Percentiles rank a stretch among this genome's conserved stretches.
Conservation (phyloP, 2,888 invertebrate species). For the Melieria omissa region DNA sequence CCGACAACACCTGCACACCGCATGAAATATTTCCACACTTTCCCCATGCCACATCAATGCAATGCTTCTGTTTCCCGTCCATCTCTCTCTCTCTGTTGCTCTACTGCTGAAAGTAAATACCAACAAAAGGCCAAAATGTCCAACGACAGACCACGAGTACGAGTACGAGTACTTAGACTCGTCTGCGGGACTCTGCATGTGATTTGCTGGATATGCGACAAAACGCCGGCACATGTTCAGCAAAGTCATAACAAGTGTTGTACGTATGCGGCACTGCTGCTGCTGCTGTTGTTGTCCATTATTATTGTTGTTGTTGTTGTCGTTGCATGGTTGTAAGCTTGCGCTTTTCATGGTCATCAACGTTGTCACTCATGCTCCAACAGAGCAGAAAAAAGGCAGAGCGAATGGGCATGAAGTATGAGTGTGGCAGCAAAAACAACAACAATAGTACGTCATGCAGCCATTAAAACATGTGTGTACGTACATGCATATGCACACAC, state of each 20-base stretch:
- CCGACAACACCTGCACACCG: no score
- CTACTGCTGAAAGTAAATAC: no score
- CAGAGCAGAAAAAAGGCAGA: background rate
- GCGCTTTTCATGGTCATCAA: conserved; percentile 55
- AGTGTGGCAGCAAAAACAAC: background rate
- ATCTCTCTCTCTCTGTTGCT: no score
- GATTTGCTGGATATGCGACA: no score
- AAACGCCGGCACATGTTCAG: background rate
- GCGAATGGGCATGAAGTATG: background rate
- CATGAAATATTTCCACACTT: no score
- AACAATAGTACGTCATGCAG: background rate
- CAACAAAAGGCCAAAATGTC: no score
- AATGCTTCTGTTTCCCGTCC: no score
- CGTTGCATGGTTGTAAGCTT: conserved; percentile 35
- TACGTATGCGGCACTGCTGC: conserved; percentile 48
- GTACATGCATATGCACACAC: background rate
- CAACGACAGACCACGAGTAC: no score
- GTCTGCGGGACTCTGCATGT: no score
- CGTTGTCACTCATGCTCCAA: conserved; percentile 43
- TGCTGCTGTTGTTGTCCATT: conserved; percentile 12
- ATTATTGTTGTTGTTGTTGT: background rate
- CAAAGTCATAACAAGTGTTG: conserved; percentile 17
- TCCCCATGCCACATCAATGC: no score
- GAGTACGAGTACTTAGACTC: no score
- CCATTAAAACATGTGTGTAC: background rate